Percentiles rank a stretch among this genome's conserved stretches.
Evolutionary conservation across 2,888 invertebrate species (phyloP).

Genomic region (Drosophila mercatorum): DNA sequence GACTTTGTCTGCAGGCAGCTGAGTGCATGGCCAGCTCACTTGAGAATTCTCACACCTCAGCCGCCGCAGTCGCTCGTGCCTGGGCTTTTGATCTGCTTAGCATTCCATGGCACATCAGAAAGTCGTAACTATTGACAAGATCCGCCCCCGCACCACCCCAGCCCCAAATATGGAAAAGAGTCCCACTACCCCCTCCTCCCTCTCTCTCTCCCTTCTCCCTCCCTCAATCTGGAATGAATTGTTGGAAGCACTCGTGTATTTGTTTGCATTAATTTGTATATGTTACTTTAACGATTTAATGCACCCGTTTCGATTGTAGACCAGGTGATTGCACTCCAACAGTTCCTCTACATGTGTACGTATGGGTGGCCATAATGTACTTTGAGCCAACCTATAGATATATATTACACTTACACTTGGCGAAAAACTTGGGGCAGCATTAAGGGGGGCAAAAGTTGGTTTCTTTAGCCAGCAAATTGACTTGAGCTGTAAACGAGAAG

Average conservation of each 20-base stretch:
- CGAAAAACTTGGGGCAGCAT: not conserved
- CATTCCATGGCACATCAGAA: conserved; percentile 75
- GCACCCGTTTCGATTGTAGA: conserved; percentile 56
- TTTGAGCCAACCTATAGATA: not conserved
- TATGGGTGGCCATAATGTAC: conserved; percentile 39
- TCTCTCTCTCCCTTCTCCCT: too few species aligned
- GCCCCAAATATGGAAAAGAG: conserved; percentile 1
- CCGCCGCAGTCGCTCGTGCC: conserved; percentile 32
- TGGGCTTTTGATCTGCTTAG: conserved; percentile 76
- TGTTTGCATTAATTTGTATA: conserved; percentile 79
- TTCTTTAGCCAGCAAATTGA: too few species aligned
- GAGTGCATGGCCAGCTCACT: conserved; percentile 67
- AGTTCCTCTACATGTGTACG: conserved; percentile 8
- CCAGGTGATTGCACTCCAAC: conserved; percentile 69
- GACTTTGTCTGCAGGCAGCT: conserved; percentile 21
- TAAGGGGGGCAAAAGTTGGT: too few species aligned
- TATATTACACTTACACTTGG: conserved; percentile 3
- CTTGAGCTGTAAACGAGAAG: not conserved
- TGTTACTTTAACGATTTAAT: conserved; percentile 74
- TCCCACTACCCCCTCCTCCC: not conserved
- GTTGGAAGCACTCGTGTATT: conserved; percentile 60
- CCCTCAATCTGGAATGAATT: conserved; percentile 11
- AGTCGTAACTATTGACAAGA: conserved; percentile 78
- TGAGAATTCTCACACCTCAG: conserved; percentile 72
- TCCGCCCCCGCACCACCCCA: conserved; percentile 24